These are phyloP conservation scores for Keiferia lycopersicella DNA, from an alignment of 2,888 invertebrate species.

Conservation along the genomic window DNA sequence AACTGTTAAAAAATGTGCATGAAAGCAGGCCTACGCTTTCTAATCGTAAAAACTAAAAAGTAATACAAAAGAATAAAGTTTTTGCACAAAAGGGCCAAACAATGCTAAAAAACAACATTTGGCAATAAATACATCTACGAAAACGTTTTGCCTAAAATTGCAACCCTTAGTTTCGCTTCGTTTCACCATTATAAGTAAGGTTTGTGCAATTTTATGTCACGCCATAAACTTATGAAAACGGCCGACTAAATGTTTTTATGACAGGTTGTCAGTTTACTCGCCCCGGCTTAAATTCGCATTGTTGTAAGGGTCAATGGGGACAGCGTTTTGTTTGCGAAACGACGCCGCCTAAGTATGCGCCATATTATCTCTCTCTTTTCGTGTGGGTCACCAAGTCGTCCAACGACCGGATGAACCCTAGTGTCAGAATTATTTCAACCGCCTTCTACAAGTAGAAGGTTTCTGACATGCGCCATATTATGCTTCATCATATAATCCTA, in stretches of 20 bases:
- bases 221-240: slow-evolving; percentile 23
- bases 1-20: slow-evolving; percentile 35
- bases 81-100: slow-evolving; percentile 45
- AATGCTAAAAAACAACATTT: slow-evolving; percentile 31
- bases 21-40: slow-evolving; percentile 53
- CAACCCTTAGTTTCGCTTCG: slow-evolving; percentile 20
- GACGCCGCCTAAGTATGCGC: no score
- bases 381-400: no score
- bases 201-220: slow-evolving; percentile 25
- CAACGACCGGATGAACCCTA: no score
- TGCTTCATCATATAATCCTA: no score
- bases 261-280: not conserved
- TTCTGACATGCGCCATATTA: no score
- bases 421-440: no score
- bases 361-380: no score
- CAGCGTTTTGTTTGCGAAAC: no score
- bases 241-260: not conserved
- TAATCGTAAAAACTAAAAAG: slow-evolving; percentile 49
- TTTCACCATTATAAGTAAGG: not conserved
- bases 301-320: not conserved
- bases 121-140: slow-evolving; percentile 34
- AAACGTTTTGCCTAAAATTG: slow-evolving; percentile 22
- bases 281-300: not conserved
- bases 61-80: slow-evolving; percentile 45
- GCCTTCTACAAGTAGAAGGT: no score